Conservation (phyloP, 2,113 vertebrate species). For the Actinemys pallida region DNA sequence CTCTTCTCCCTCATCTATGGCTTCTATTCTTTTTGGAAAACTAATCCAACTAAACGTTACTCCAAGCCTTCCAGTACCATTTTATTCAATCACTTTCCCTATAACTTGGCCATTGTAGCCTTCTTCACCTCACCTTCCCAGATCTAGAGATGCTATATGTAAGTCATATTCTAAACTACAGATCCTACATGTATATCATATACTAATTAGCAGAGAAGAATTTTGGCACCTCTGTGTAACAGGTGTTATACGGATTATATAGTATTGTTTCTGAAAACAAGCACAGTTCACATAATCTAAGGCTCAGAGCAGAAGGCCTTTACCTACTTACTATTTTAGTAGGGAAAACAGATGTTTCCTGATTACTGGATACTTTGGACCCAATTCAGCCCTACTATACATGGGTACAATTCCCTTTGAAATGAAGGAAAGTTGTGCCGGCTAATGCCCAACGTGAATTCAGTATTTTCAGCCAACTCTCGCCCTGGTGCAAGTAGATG, state of each 20-base stretch:
- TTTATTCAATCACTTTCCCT: not conserved
- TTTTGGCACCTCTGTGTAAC: not conserved
- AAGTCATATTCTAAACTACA: not conserved
- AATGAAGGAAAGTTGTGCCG: not conserved
- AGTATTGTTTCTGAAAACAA: not conserved
- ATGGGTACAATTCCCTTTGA: not conserved
- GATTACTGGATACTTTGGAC: not conserved
- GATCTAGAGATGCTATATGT: not conserved
- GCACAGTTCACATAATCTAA: not conserved
- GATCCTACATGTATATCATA: not conserved
- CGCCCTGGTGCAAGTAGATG: not conserved
- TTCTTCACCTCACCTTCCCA: not conserved
- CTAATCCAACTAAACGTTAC: not conserved
- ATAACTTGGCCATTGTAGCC: not conserved
- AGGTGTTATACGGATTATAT: not conserved
- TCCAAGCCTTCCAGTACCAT: no score
- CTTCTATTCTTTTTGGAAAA: not conserved
- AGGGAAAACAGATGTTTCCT: not conserved
- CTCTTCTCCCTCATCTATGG: not conserved
- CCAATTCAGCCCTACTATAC: not conserved
- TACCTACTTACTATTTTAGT: not conserved
- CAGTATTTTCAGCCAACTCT: not conserved
- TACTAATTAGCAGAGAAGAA: not conserved
- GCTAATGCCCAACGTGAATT: not conserved
- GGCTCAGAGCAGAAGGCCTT: not conserved